Evolutionary conservation across 1,140 invertebrate genomes (phyloP).

Genomic region (Ephestia elutella): DNA sequence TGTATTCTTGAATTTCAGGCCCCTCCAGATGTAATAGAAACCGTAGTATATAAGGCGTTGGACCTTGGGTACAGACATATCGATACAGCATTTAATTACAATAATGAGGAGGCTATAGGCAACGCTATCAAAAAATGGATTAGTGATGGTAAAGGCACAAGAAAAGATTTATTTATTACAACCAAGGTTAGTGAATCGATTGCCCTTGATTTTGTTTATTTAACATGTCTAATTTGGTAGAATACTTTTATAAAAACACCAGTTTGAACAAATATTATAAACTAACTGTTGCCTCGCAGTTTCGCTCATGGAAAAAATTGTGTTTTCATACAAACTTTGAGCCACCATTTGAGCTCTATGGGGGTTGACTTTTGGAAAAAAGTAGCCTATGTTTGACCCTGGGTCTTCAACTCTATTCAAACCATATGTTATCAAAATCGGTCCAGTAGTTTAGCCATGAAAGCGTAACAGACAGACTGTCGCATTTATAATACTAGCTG

Average conservation of each 20-base stretch:
- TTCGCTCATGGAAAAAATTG: too few relatives aligned
- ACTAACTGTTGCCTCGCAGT: too few relatives aligned
- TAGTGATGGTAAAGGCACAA: conserved; percentile 79
- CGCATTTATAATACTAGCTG: too few relatives aligned
- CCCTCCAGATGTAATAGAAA: conserved; percentile 81
- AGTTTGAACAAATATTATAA: too few relatives aligned
- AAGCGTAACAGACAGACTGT: too few relatives aligned
- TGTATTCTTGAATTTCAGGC: conserved; percentile 66
- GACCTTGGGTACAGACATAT: conserved; percentile 84
- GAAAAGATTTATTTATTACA: conserved; percentile 87
- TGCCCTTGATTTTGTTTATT: neutral
- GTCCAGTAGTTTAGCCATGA: too few relatives aligned
- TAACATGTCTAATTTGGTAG: too few relatives aligned
- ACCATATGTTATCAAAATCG: too few relatives aligned
- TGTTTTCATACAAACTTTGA: too few relatives aligned
- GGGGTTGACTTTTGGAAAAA: too few relatives aligned
- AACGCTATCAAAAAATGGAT: conserved; percentile 84
- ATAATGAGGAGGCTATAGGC: conserved; percentile 88
- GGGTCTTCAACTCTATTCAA: too few relatives aligned
- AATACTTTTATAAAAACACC: neutral
- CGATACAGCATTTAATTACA: conserved; percentile 87
- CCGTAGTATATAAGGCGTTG: conserved; percentile 78
- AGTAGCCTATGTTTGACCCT: neutral
- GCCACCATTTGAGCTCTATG: too few relatives aligned
- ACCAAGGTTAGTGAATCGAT: conserved; percentile 78